phyloP scores from a whole-genome alignment of 2,113 vertebrate species.

The Petroica traversi region DNA sequence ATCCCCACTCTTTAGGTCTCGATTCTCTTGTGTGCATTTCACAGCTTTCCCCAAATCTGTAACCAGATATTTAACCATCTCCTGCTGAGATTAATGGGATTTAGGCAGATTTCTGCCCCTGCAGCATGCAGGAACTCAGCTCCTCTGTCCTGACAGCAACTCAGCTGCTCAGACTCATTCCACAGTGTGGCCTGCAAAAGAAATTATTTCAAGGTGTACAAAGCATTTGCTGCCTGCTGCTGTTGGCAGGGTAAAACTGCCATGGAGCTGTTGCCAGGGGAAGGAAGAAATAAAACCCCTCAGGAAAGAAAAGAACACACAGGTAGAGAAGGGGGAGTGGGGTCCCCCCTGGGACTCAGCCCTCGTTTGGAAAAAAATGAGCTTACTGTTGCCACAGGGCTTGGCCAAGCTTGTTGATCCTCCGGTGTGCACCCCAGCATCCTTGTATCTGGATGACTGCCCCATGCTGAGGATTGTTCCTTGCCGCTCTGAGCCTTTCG shows the following conservation, averaged over 20 bases:
- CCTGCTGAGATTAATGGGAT: not conserved
- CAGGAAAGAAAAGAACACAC: not conserved
- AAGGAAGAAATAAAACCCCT: not conserved
- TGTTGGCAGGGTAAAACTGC: slow-evolving; percentile 74
- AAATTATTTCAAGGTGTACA: slow-evolving; percentile 66
- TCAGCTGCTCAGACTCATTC: slow-evolving; percentile 16
- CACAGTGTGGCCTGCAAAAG: slow-evolving; percentile 57
- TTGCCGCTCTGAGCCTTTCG: not conserved
- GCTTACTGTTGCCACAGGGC: not conserved
- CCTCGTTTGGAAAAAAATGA: not conserved
- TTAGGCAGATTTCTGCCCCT: not conserved
- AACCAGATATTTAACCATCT: not conserved
- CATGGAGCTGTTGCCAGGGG: not conserved
- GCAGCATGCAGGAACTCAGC: not conserved
- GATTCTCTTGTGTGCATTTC: not conserved
- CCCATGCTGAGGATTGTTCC: accelerated
- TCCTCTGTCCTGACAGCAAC: not conserved
- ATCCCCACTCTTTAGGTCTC: not conserved
- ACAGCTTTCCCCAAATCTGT: not conserved
- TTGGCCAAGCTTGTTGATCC: not conserved
- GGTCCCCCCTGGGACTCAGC: not conserved
- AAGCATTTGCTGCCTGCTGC: slow-evolving; percentile 50
- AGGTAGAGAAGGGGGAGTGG: not conserved
- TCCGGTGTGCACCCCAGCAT: accelerated
- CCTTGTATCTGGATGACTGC: accelerated